Evolutionary conservation across 2,113 vertebrate species (phyloP).

Genomic region (Sigmodon hispidus): DNA sequence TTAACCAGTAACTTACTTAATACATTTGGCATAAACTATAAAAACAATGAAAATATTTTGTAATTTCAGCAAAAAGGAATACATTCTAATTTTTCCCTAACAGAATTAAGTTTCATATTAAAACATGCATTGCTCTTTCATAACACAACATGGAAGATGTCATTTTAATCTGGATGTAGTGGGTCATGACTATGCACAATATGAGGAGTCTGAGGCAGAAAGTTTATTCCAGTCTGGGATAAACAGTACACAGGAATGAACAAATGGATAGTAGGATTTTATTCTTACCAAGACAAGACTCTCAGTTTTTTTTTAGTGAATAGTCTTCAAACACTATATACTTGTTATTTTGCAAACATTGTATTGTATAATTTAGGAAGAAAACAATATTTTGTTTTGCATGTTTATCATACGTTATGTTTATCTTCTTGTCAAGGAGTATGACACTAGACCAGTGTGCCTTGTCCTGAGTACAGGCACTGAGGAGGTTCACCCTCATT

Average conservation of each 20-base stretch:
- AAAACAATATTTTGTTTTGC: slow-evolving; percentile 70
- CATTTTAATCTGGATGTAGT: not conserved
- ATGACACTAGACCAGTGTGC: not conserved
- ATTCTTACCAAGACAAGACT: not conserved
- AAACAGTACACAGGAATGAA: not conserved
- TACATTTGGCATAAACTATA: slow-evolving; percentile 7
- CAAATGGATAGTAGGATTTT: not conserved
- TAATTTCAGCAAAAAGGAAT: not conserved
- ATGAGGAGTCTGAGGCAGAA: not conserved
- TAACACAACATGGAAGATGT: not conserved
- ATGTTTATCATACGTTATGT: slow-evolving; percentile 62
- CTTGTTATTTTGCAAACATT: not conserved
- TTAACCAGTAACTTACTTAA: slow-evolving; percentile 8
- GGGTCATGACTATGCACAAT: not conserved
- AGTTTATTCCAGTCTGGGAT: not conserved
- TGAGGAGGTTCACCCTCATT: slow-evolving; percentile 52
- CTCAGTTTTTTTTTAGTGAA: not conserved
- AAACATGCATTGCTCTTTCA: not conserved
- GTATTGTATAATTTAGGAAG: slow-evolving; percentile 67
- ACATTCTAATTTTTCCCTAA: not conserved
- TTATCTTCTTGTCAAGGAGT: not conserved
- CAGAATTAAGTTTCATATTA: slow-evolving; percentile 19
- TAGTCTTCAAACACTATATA: not conserved
- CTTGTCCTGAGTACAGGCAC: slow-evolving; percentile 42
- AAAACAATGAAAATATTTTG: not conserved